phyloP scores from a whole-genome alignment of 2,888 invertebrate genomes.

The Arenicola marina region DNA sequence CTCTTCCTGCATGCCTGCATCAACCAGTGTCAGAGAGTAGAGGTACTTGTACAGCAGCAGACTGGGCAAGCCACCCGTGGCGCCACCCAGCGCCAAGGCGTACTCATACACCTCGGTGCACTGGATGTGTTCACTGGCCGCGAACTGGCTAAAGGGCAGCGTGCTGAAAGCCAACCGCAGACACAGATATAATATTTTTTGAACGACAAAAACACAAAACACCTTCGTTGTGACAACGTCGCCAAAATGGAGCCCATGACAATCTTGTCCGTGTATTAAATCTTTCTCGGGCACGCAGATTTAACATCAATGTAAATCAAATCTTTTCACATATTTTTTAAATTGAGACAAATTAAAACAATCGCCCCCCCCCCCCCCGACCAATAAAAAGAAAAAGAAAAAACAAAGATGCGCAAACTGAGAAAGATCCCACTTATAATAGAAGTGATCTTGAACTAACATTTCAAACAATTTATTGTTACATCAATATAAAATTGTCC shows the following conservation, averaged over 20 bases:
- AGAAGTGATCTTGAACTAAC: too few relatives aligned
- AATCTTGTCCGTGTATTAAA: too few relatives aligned
- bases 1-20: conserved; percentile 78
- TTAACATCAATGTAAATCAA: background rate
- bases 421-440: too few relatives aligned
- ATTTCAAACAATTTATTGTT: too few relatives aligned
- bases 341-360: too few relatives aligned
- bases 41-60: conserved; percentile 86
- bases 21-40: conserved; percentile 77
- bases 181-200: background rate
- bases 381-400: too few relatives aligned
- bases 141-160: conserved; percentile 65
- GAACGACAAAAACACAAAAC: background rate
- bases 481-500: too few relatives aligned
- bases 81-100: conserved; percentile 79
- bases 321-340: too few relatives aligned
- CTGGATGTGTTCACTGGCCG: conserved; percentile 83
- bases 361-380: too few relatives aligned
- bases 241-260: too few relatives aligned
- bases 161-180: conserved; percentile 18
- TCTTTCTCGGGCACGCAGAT: background rate
- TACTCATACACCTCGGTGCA: conserved; percentile 96
- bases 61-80: conserved; percentile 74
- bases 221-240: too few relatives aligned
- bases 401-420: too few relatives aligned